Conservation (phyloP, 2,797 vertebrate species). For the Melopsittacus undulatus region DNA sequence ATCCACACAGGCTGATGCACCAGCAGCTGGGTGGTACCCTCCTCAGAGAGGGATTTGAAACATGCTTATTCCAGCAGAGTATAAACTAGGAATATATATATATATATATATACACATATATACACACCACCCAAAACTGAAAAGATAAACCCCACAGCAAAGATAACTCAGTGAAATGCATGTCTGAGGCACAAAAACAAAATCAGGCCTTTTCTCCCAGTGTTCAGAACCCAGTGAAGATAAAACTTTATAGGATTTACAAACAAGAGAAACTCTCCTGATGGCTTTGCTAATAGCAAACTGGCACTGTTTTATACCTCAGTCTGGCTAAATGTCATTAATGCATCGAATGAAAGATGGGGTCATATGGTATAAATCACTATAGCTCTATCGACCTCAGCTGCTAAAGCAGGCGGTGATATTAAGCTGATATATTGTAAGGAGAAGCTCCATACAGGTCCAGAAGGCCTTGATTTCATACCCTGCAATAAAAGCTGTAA, state of each 20-base stretch:
- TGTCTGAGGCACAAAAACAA: neutral
- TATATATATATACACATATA: neutral
- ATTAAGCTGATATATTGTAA: neutral
- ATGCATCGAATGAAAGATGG: neutral
- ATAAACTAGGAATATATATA: neutral
- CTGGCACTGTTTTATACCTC: neutral
- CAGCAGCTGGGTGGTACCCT: neutral
- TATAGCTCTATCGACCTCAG: neutral
- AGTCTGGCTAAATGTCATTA: neutral
- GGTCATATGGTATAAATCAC: neutral
- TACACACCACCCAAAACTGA: neutral
- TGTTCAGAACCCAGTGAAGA: neutral
- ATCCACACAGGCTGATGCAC: neutral
- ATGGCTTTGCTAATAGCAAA: neutral
- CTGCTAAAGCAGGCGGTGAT: neutral
- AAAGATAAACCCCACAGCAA: neutral
- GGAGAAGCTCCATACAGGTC: neutral
- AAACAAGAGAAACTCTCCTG: neutral
- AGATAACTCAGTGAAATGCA: neutral
- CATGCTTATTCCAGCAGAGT: neutral
- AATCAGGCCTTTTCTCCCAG: neutral
- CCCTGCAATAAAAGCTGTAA: slow-evolving; percentile 33
- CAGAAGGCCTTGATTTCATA: slow-evolving; percentile 14
- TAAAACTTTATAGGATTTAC: neutral
- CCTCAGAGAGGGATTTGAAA: neutral